Conservation (phyloP, 2,113 vertebrate species). For the Lophius piscatorius region DNA sequence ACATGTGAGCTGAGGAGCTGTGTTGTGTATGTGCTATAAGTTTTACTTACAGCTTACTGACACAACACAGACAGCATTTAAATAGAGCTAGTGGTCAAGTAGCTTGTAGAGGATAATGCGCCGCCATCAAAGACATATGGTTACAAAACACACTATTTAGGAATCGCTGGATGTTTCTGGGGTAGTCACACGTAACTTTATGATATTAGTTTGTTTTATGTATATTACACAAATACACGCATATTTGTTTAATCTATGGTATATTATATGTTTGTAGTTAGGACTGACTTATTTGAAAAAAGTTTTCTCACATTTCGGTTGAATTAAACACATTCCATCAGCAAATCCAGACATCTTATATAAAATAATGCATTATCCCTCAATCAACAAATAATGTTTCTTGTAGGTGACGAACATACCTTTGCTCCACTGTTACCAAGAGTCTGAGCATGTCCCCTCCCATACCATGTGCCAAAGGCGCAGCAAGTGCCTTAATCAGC, state of each 20-base stretch:
- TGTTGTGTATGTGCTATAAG: slow-evolving; percentile 46
- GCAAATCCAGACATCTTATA: neutral
- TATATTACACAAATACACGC: neutral
- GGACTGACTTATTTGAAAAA: neutral
- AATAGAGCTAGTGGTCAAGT: slow-evolving; percentile 68
- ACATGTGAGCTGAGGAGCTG: slow-evolving; percentile 67
- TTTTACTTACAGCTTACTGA: slow-evolving; percentile 65
- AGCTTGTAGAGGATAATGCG: slow-evolving; percentile 48
- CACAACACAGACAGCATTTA: slow-evolving; percentile 68
- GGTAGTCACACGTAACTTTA: neutral
- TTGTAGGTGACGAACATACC: slow-evolving; percentile 24
- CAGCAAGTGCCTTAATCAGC: slow-evolving; percentile 64
- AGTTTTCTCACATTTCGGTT: neutral
- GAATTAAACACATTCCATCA: neutral
- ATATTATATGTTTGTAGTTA: too few relatives aligned
- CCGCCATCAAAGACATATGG: slow-evolving; percentile 50
- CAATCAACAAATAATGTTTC: slow-evolving; percentile 20
- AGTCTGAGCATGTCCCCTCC: slow-evolving; percentile 47
- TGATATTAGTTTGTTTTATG: slow-evolving; percentile 1
- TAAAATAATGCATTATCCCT: slow-evolving; percentile 5
- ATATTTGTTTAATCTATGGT: too few relatives aligned
- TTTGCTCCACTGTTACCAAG: slow-evolving; percentile 15
- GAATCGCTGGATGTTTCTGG: slow-evolving; percentile 12
- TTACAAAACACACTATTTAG: slow-evolving; percentile 18
- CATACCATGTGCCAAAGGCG: slow-evolving; percentile 58